These are phyloP conservation scores for Neomorphus geoffroyi DNA, from an alignment of 2,797 vertebrate species.

Conservation along the genomic window DNA sequence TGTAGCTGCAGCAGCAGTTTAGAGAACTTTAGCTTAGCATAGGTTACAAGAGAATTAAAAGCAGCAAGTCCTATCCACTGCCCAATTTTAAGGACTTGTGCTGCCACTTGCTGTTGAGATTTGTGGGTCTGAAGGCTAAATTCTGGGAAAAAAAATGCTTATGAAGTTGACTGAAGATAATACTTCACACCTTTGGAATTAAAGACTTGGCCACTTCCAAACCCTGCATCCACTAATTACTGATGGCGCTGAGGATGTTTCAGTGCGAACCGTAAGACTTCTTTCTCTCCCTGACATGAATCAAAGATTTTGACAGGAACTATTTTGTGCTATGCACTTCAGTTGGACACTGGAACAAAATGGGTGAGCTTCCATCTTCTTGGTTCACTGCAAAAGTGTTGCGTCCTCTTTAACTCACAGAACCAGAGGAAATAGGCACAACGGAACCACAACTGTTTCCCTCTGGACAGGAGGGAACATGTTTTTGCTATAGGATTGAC, in stretches of 20 bases:
- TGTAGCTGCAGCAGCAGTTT: background rate
- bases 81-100: background rate
- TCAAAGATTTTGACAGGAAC: background rate
- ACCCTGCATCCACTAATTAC: background rate
- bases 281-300: background rate
- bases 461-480: background rate
- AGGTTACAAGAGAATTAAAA: background rate
- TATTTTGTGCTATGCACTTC: background rate
- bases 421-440: background rate
- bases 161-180: background rate
- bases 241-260: background rate
- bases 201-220: background rate
- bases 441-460: background rate
- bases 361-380: background rate
- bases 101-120: background rate
- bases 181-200: background rate
- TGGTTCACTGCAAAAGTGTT: background rate
- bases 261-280: background rate
- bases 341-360: background rate
- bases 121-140: background rate
- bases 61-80: background rate
- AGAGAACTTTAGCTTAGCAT: background rate
- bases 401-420: background rate
- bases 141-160: background rate
- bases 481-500: background rate